These are phyloP conservation scores for Anguilla japonica DNA, from an alignment of 2,113 vertebrate species.

Conservation along the genomic window DNA sequence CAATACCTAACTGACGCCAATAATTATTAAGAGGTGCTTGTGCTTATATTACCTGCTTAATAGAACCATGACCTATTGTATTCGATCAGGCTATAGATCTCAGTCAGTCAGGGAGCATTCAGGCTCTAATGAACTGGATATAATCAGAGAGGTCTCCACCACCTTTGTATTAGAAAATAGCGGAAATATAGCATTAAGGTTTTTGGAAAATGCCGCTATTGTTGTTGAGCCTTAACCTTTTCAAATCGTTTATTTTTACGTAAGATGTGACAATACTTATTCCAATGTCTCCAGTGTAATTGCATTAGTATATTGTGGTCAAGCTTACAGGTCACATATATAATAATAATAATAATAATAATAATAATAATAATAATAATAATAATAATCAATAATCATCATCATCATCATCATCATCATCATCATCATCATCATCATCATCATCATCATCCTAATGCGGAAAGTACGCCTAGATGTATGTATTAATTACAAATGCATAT, in stretches of 20 bases:
- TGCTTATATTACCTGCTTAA: background rate
- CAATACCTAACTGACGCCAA: background rate
- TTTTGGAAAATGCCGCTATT: background rate
- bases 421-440: no score
- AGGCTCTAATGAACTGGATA: background rate
- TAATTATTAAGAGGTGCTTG: background rate
- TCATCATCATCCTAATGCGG: background rate
- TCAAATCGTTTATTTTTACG: background rate
- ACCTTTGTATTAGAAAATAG: background rate
- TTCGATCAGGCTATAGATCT: background rate
- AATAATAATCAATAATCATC: background rate
- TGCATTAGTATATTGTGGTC: background rate
- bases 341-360: background rate
- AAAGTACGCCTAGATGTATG: background rate
- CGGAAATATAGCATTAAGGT: background rate
- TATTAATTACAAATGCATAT: background rate
- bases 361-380: background rate
- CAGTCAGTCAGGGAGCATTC: background rate
- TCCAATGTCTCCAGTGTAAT: background rate
- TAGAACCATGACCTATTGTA: background rate
- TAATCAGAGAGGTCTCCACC: background rate
- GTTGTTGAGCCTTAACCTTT: background rate
- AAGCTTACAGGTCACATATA: background rate
- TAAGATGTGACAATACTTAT: background rate
- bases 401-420: no score